phyloP scores from a whole-genome alignment of 2,797 vertebrate genomes.

The Poecilia wingei region DNA sequence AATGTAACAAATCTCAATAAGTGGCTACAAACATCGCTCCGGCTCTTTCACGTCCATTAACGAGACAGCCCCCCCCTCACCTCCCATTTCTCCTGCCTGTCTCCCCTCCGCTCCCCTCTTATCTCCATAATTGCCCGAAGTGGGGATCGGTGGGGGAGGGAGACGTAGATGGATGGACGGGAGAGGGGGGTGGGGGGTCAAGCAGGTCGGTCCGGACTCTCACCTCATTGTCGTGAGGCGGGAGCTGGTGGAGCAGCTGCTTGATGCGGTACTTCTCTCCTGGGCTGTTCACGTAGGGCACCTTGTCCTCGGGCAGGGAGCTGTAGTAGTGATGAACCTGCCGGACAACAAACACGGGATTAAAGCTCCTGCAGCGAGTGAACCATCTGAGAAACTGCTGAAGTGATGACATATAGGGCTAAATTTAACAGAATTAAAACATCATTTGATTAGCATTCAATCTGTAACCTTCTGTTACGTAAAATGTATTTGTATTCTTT shows the following conservation, averaged over 20 bases:
- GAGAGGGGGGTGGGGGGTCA: constrained; percentile 22
- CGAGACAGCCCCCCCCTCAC: constrained; percentile 3
- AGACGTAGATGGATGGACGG: constrained; percentile 18
- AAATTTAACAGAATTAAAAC: background rate
- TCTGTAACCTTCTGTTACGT: background rate
- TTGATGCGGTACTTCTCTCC: constrained; percentile 98
- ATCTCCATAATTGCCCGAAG: constrained; percentile 55
- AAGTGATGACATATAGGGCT: background rate
- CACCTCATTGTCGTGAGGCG: constrained; percentile 99
- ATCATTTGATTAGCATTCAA: background rate
- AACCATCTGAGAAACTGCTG: background rate
- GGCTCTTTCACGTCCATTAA: constrained; percentile 26
- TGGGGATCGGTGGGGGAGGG: constrained; percentile 15
- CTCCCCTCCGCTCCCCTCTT: constrained; percentile 30
- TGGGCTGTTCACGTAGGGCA: constrained; percentile 97
- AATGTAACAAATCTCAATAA: constrained; percentile 17
- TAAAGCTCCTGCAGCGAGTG: constrained; percentile 1
- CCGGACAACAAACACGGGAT: constrained; percentile 7
- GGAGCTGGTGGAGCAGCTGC: constrained; percentile 97
- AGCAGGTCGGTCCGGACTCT: constrained; percentile 63
- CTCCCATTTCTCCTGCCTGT: constrained; percentile 21
- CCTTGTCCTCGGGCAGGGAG: constrained; percentile 97
- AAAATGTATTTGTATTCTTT: background rate
- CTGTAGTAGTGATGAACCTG: constrained; percentile 99
- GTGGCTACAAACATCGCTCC: constrained; percentile 22